Evolutionary conservation across 2,888 invertebrate species (phyloP).

Genomic region (Stenodera caucasica): DNA sequence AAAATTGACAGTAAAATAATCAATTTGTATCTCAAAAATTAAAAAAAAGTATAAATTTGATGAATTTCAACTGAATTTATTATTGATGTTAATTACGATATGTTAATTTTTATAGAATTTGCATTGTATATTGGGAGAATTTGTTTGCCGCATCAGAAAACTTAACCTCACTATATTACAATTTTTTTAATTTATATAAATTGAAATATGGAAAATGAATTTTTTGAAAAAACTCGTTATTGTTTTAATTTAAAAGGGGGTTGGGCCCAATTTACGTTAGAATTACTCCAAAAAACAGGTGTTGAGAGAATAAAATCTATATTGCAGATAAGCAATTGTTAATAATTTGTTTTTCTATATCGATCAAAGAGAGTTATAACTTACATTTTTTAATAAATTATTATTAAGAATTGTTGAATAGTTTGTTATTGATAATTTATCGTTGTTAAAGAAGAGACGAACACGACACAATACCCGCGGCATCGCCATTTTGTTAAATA

Average conservation of each 20-base stretch:
- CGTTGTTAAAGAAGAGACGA: constrained; percentile 51
- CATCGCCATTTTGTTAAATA: constrained; percentile 51
- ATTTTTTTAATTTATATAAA: background rate
- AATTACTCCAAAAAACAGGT: no score
- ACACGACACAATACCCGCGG: constrained; percentile 52
- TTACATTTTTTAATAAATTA: constrained; percentile 52
- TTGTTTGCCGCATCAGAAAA: background rate
- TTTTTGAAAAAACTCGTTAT: background rate
- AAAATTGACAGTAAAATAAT: background rate
- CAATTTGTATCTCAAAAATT: background rate
- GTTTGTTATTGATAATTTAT: constrained; percentile 51
- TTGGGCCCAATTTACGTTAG: no score
- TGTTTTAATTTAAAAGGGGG: background rate
- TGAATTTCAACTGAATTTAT: background rate
- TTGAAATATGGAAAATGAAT: background rate
- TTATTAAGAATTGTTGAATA: constrained; percentile 46
- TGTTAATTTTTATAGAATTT: background rate
- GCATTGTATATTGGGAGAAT: background rate
- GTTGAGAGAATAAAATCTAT: no score
- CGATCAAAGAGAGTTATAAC: constrained; percentile 32
- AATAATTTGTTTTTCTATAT: background rate
- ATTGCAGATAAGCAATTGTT: background rate
- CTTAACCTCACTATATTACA: background rate
- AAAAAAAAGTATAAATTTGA: background rate
- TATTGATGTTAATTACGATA: background rate